Conservation (phyloP, 2,797 vertebrate genomes). For the Pseudochirops corinnae region DNA sequence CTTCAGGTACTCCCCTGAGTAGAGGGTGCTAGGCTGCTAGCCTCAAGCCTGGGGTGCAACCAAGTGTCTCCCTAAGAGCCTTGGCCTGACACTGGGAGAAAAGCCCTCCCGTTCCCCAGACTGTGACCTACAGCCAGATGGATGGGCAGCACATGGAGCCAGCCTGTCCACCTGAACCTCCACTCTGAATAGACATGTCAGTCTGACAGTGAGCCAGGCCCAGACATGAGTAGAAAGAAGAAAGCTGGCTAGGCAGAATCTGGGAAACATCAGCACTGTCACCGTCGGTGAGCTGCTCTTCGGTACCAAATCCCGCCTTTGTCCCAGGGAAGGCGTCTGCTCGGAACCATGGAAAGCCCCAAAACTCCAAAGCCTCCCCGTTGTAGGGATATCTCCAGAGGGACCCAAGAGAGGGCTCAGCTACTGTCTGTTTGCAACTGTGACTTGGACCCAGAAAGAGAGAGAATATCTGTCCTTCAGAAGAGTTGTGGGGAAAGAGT, state of each 20-base stretch:
- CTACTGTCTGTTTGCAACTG: not conserved
- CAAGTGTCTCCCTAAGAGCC: not conserved
- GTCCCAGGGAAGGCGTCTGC: not conserved
- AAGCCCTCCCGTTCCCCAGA: not conserved
- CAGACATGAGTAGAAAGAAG: not conserved
- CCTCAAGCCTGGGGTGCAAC: too few species aligned
- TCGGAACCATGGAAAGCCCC: not conserved
- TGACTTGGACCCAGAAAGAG: not conserved
- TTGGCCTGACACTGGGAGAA: not conserved
- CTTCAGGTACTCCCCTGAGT: not conserved
- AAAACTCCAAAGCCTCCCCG: not conserved
- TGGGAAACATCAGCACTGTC: not conserved
- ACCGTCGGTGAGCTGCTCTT: not conserved
- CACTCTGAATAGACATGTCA: too few species aligned
- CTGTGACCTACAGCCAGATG: not conserved
- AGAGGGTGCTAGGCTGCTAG: not conserved
- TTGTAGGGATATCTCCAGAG: not conserved
- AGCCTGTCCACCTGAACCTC: too few species aligned
- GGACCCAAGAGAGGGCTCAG: not conserved
- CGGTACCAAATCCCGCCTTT: not conserved
- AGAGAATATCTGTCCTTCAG: not conserved
- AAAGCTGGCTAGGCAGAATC: not conserved
- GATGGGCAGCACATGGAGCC: not conserved
- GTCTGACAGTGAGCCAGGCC: not conserved
- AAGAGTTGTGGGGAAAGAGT: not conserved